Percentiles rank a stretch among this genome's conserved stretches.
Evolutionary conservation across 2,888 invertebrate genomes (phyloP).

Genomic region (Ypsolopha sequella): DNA sequence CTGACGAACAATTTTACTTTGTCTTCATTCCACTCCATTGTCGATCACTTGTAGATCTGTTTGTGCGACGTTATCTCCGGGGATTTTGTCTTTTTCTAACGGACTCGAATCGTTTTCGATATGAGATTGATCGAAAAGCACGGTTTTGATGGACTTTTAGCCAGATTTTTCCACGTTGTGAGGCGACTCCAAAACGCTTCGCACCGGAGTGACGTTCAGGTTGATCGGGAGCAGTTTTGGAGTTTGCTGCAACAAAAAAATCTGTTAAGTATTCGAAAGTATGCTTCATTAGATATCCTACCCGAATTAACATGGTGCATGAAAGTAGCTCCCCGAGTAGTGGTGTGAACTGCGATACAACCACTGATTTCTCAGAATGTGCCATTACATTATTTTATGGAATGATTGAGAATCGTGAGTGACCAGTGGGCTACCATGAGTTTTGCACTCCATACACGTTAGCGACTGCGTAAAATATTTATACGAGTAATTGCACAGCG

Average conservation of each 20-base stretch:
- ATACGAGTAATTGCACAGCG: too few species aligned
- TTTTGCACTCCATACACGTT: too few species aligned
- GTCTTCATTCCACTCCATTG: slow-evolving; percentile 18
- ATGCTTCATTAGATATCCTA: not conserved
- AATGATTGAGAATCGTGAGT: too few species aligned
- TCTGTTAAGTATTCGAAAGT: too few species aligned
- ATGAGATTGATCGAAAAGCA: slow-evolving; percentile 36
- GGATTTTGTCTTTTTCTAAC: slow-evolving; percentile 7
- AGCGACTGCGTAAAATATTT: too few species aligned
- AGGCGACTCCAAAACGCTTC: slow-evolving; percentile 45
- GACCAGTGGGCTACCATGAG: too few species aligned
- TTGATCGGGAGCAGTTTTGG: slow-evolving; percentile 29
- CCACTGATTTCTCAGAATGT: too few species aligned
- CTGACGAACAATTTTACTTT: slow-evolving; percentile 26
- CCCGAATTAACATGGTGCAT: not conserved
- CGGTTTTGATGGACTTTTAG: slow-evolving; percentile 45
- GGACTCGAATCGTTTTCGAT: too few species aligned
- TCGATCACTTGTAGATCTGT: not conserved
- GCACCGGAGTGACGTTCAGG: slow-evolving; percentile 39
- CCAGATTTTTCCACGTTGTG: slow-evolving; percentile 18
- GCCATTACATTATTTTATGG: too few species aligned
- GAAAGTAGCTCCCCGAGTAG: too few species aligned
- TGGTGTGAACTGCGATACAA: too few species aligned
- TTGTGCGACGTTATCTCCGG: slow-evolving; percentile 7
- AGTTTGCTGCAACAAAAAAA: slow-evolving; percentile 8